Conservation (phyloP, 2,888 invertebrate genomes). For the Anarsia innoxiella region DNA sequence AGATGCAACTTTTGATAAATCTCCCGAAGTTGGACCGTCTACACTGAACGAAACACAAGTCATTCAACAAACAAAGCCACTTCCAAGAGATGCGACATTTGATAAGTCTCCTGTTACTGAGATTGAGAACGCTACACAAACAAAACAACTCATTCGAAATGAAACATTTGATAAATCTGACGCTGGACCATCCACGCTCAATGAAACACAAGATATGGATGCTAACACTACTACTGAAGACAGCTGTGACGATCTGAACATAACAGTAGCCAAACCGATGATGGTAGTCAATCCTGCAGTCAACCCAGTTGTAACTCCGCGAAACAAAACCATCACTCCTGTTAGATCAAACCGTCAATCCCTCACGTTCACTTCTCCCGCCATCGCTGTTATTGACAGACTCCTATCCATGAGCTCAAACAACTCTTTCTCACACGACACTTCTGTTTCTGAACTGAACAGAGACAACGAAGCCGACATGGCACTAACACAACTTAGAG, state of each 20-base stretch:
- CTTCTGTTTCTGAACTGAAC: conserved; percentile 30
- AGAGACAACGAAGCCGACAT: conserved; percentile 50
- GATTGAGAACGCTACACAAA: no score
- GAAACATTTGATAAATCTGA: conserved; percentile 15
- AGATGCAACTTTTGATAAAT: conserved; percentile 10
- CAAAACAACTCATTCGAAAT: conserved; percentile 1
- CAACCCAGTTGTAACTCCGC: conserved; percentile 44
- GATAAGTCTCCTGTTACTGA: conserved; percentile 6
- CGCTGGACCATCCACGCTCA: conserved; percentile 37
- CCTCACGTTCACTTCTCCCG: conserved; percentile 63
- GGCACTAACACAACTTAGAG: conserved; percentile 59
- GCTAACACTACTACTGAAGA: conserved; percentile 29
- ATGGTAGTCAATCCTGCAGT: conserved; percentile 65
- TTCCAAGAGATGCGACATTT: conserved; percentile 22
- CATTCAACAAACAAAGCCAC: conserved; percentile 6
- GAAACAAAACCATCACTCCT: conserved; percentile 46
- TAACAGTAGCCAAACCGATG: conserved; percentile 54
- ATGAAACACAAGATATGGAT: conserved; percentile 27
- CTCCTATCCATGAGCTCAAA: conserved; percentile 60
- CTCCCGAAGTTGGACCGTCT: conserved; percentile 35
- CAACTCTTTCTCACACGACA: conserved; percentile 44
- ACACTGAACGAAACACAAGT: conserved; percentile 30
- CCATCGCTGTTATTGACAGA: conserved; percentile 70
- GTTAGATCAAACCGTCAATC: conserved; percentile 55
- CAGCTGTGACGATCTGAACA: conserved; percentile 39